Conservation (phyloP, 2,113 vertebrate genomes). For the Ctenomys sociabilis region DNA sequence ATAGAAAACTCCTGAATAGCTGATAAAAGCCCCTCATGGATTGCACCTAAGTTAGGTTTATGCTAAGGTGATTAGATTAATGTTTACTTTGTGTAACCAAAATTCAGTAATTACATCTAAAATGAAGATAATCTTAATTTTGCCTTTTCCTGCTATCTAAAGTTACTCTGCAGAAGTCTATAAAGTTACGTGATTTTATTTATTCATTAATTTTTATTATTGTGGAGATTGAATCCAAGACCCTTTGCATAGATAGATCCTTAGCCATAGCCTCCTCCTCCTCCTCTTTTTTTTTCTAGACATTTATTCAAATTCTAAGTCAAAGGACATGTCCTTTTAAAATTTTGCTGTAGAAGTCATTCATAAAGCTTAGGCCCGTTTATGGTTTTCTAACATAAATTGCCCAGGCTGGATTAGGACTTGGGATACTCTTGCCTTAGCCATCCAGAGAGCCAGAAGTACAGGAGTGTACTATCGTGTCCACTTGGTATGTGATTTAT, state of each 20-base stretch:
- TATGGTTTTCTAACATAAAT: background rate
- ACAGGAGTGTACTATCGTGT: background rate
- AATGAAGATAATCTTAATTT: constrained; percentile 28
- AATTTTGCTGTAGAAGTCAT: background rate
- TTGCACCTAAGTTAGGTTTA: background rate
- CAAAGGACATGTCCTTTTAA: constrained; percentile 16
- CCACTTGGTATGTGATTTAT: background rate
- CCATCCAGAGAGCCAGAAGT: background rate
- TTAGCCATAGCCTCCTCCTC: background rate
- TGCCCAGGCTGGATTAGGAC: background rate
- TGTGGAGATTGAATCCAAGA: background rate
- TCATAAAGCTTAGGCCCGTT: background rate
- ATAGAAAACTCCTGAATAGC: background rate
- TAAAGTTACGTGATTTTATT: background rate
- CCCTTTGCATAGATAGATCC: background rate
- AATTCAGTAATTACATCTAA: constrained; percentile 25
- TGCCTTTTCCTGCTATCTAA: background rate
- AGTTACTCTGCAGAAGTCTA: background rate
- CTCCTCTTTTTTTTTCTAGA: background rate
- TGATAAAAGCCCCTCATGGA: background rate
- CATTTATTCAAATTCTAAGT: constrained; percentile 47
- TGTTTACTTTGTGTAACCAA: constrained; percentile 16
- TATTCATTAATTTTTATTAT: background rate
- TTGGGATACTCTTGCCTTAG: background rate
- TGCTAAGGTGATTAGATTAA: background rate